Evolutionary conservation across 2,113 vertebrate species (phyloP).

Genomic region (Dasyurus viverrinus): DNA sequence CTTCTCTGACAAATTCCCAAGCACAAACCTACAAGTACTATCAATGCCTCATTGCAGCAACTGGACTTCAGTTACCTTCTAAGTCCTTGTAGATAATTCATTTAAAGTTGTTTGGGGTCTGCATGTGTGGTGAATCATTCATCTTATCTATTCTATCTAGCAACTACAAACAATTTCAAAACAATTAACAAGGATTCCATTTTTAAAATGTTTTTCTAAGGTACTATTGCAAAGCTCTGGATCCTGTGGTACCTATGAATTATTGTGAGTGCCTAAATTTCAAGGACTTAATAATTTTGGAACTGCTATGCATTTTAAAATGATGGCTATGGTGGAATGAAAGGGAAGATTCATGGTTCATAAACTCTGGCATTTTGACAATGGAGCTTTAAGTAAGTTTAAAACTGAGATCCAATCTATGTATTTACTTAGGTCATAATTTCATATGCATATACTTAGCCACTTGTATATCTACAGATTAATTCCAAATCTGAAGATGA

Average conservation of each 20-base stretch:
- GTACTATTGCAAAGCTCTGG: constrained; percentile 20
- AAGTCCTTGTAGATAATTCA: not conserved
- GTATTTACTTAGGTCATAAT: constrained; percentile 21
- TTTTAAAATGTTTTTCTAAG: not conserved
- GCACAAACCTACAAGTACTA: constrained; percentile 15
- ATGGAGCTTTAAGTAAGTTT: constrained; percentile 49
- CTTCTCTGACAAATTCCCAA: not conserved
- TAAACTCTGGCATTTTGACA: constrained; percentile 55
- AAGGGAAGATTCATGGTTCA: not conserved
- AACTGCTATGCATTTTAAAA: constrained; percentile 28
- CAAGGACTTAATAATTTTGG: not conserved
- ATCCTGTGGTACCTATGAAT: constrained; percentile 53
- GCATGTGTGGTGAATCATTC: too few relatives aligned
- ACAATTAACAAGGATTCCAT: constrained; percentile 2
- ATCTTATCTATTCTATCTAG: constrained; percentile 39
- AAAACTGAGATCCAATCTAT: constrained; percentile 22
- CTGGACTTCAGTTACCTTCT: constrained; percentile 5
- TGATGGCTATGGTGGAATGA: constrained; percentile 34
- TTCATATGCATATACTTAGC: constrained; percentile 45
- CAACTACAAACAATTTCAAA: constrained; percentile 22
- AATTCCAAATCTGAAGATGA: constrained; percentile 55
- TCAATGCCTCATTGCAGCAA: not conserved
- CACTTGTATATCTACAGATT: constrained; percentile 48
- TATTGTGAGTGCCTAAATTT: constrained; percentile 44
- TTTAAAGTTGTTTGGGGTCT: not conserved